A percentile compares a stretch with the other conserved stretches of the same genome.
phyloP scores from a whole-genome alignment of 2,888 invertebrate genomes.

The Antheraea assamensis region DNA sequence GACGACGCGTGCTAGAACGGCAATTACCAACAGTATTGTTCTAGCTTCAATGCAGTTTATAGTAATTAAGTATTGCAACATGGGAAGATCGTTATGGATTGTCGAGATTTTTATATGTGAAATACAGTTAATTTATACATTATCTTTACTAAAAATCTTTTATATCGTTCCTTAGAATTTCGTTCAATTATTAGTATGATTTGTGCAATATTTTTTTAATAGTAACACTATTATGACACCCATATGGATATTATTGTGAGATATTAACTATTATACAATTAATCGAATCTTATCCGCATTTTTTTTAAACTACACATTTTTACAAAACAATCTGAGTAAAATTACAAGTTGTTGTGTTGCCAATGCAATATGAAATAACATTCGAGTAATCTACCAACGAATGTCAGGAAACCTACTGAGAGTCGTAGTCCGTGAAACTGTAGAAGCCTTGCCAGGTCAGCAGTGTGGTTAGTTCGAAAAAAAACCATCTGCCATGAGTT shows the following conservation, averaged over 20 bases:
- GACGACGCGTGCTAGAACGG: slow-evolving; percentile 62
- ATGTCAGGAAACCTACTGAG: too few species aligned
- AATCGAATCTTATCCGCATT: neutral
- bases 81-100: slow-evolving; percentile 19
- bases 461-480: too few species aligned
- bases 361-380: too few species aligned
- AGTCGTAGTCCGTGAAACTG: too few species aligned
- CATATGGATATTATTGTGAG: neutral
- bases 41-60: slow-evolving; percentile 36
- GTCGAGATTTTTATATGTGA: neutral
- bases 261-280: neutral
- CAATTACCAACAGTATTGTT: slow-evolving; percentile 63
- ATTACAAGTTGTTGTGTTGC: too few species aligned
- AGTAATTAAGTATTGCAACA: slow-evolving; percentile 16
- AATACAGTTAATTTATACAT: neutral
- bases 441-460: too few species aligned
- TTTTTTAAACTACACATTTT: too few species aligned
- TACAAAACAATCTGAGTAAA: too few species aligned
- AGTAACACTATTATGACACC: neutral
- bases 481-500: too few species aligned
- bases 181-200: neutral
- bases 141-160: neutral
- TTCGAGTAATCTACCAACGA: too few species aligned
- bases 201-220: neutral
- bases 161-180: neutral